Conservation (phyloP, 2,797 vertebrate genomes). For the Onychomys leucogaster region DNA sequence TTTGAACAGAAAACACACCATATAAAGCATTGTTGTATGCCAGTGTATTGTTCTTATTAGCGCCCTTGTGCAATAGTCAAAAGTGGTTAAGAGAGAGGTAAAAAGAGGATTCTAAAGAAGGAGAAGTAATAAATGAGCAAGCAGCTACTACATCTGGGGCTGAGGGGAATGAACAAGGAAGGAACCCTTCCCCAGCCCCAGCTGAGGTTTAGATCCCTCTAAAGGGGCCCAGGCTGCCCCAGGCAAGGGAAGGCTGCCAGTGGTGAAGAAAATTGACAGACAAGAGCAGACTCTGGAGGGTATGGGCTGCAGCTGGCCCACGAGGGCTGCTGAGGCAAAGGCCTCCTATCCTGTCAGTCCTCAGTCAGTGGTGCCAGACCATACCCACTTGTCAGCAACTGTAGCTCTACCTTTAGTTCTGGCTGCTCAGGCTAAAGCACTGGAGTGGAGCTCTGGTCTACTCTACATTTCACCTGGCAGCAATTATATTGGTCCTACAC, state of each 20-base stretch:
- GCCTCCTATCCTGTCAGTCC: not conserved
- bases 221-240: not conserved
- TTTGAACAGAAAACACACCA: conserved; percentile 20
- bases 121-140: not conserved
- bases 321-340: not conserved
- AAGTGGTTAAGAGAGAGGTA: not conserved
- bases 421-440: not conserved
- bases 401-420: not conserved
- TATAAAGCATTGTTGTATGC: not conserved
- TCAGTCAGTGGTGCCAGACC: not conserved
- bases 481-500: not conserved
- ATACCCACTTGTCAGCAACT: not conserved
- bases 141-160: not conserved
- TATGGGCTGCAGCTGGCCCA: not conserved
- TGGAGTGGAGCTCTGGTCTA: not conserved
- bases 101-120: not conserved
- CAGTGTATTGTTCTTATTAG: conserved; percentile 10
- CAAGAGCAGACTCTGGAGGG: not conserved
- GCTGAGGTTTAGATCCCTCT: conserved; percentile 15
- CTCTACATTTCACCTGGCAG: not conserved
- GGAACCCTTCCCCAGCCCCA: not conserved
- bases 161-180: not conserved
- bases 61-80: not conserved
- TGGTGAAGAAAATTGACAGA: not conserved
- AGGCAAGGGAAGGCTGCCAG: not conserved